Conservation (phyloP, 2,113 vertebrate species). For the Chlorodrepanis virens region DNA sequence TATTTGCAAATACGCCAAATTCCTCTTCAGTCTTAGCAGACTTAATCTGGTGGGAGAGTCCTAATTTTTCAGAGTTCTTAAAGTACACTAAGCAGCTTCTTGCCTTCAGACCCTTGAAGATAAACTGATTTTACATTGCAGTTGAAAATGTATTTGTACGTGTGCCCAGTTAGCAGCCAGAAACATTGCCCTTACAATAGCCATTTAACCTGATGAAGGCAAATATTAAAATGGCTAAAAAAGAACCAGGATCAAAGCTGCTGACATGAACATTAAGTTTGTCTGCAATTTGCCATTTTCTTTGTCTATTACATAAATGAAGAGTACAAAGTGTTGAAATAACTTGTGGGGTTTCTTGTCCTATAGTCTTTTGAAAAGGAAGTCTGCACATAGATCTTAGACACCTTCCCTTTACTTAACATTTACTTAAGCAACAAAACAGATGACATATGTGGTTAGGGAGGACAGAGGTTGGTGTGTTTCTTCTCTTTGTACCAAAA, state of each 20-base stretch:
- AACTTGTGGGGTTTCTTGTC: background rate
- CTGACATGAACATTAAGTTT: background rate
- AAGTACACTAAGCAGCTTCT: background rate
- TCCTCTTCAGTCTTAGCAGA: background rate
- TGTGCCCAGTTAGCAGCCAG: background rate
- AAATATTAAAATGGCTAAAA: background rate
- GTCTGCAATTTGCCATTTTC: background rate
- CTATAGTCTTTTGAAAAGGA: background rate
- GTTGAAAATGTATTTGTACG: background rate
- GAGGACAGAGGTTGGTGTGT: background rate
- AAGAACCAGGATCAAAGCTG: background rate
- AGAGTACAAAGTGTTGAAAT: background rate
- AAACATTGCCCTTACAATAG: background rate
- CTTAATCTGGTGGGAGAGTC: background rate
- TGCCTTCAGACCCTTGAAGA: background rate
- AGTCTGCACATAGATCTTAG: background rate
- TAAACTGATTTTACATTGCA: background rate
- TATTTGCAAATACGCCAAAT: background rate
- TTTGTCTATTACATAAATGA: background rate
- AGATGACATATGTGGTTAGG: background rate
- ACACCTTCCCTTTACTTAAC: fast-evolving
- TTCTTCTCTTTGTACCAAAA: background rate
- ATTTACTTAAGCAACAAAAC: background rate
- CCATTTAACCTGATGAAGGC: background rate
- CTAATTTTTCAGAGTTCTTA: background rate